These are phyloP conservation scores for Ceratina calcarata DNA, from an alignment of 1,140 invertebrate species.

Conservation along the genomic window DNA sequence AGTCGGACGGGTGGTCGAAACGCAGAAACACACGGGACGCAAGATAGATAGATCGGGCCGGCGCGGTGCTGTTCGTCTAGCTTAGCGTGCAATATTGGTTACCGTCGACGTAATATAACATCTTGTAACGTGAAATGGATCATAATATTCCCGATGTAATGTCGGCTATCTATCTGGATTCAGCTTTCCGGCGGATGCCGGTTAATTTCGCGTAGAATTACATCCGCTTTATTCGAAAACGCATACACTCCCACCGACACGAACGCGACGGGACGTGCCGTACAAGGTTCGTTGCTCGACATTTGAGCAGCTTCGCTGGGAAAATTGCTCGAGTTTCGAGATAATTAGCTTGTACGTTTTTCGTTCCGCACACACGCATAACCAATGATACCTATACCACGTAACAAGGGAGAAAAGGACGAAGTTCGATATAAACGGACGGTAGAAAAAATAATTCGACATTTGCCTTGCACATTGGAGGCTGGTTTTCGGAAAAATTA, in stretches of 20 bases:
- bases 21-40: background rate
- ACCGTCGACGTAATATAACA: conserved; percentile 64
- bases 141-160: conserved; percentile 68
- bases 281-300: conserved; percentile 16
- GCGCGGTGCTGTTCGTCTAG: conserved; percentile 61
- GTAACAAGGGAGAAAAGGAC: too few relatives aligned
- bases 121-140: conserved; percentile 68
- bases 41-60: conserved; percentile 7
- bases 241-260: conserved; percentile 1
- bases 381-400: too few relatives aligned
- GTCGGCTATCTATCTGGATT: conserved; percentile 66
- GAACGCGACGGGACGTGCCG: background rate
- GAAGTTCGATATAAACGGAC: background rate
- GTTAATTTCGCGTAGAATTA: conserved; percentile 64
- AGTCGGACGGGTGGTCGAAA: background rate
- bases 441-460: conserved; percentile 32
- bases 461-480: background rate
- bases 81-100: conserved; percentile 67
- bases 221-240: conserved; percentile 47
- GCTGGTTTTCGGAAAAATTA: background rate
- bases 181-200: conserved; percentile 31
- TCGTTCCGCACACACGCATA: too few relatives aligned
- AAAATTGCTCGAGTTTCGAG: conserved; percentile 1
- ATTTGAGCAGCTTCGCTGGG: background rate
- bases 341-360: conserved; percentile 25